phyloP scores from a whole-genome alignment of 2,797 vertebrate species.

The Artibeus jamaicensis region DNA sequence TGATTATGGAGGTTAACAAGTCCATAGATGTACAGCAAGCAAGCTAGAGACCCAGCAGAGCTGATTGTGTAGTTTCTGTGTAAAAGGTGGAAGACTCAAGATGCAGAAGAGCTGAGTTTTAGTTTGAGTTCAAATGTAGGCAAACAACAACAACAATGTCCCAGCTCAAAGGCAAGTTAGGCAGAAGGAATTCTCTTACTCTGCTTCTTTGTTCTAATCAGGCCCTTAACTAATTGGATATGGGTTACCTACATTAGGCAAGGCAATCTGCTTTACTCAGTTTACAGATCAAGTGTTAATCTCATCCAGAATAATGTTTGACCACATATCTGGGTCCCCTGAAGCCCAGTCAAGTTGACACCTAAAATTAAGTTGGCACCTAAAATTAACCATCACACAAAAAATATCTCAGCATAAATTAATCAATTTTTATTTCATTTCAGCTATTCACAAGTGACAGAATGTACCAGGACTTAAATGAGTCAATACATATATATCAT shows the following conservation, averaged over 20 bases:
- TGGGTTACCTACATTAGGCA: neutral
- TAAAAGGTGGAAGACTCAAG: neutral
- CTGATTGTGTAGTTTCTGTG: neutral
- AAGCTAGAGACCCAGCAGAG: neutral
- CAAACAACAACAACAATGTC: neutral
- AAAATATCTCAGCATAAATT: neutral
- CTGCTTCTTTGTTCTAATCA: neutral
- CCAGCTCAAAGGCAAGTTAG: neutral
- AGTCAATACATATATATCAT: neutral
- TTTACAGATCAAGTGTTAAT: neutral
- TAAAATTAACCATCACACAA: conserved; percentile 20
- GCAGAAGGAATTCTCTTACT: conserved; percentile 18
- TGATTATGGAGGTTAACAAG: neutral
- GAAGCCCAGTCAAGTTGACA: neutral
- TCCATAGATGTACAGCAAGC: neutral
- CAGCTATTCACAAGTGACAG: neutral
- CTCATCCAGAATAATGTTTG: neutral
- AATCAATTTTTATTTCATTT: neutral
- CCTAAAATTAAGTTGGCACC: neutral
- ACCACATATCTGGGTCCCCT: neutral
- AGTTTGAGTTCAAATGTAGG: neutral
- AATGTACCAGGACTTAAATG: neutral
- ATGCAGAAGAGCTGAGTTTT: neutral
- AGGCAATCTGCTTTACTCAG: neutral
- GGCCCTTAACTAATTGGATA: conserved; percentile 12